Percentiles rank a stretch among this genome's conserved stretches.
These are phyloP conservation scores for Cephalopachus bancanus DNA, from an alignment of 2,797 vertebrate species.

Conservation along the genomic window DNA sequence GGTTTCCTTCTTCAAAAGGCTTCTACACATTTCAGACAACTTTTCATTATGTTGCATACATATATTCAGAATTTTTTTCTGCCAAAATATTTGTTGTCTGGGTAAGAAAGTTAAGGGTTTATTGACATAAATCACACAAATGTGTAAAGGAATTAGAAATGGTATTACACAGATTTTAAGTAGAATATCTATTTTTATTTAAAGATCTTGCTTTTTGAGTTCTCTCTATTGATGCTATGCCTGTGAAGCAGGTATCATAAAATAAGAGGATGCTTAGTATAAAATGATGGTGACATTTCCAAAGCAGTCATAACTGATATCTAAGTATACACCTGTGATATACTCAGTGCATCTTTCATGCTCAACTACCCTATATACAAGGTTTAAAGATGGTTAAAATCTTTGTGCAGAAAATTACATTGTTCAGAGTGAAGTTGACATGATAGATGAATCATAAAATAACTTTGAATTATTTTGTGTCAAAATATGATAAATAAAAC, in stretches of 20 bases:
- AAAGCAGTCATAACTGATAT: background rate
- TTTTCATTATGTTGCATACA: background rate
- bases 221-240: background rate
- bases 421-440: background rate
- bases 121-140: background rate
- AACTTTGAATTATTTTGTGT: constrained; percentile 1
- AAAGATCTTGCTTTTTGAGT: background rate
- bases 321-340: constrained; percentile 17
- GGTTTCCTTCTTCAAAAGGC: background rate
- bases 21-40: background rate
- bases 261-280: background rate
- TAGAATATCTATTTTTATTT: background rate
- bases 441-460: background rate
- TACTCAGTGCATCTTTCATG: background rate
- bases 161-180: background rate
- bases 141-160: background rate
- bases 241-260: background rate
- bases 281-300: constrained; percentile 54
- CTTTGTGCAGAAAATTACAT: constrained; percentile 49
- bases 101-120: background rate
- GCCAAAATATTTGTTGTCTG: background rate
- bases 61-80: background rate
- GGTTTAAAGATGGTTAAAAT: constrained; percentile 37
- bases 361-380: background rate
- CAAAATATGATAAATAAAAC: background rate